Conservation (phyloP, 1,140 invertebrate genomes). For the Bombus ignitus region DNA sequence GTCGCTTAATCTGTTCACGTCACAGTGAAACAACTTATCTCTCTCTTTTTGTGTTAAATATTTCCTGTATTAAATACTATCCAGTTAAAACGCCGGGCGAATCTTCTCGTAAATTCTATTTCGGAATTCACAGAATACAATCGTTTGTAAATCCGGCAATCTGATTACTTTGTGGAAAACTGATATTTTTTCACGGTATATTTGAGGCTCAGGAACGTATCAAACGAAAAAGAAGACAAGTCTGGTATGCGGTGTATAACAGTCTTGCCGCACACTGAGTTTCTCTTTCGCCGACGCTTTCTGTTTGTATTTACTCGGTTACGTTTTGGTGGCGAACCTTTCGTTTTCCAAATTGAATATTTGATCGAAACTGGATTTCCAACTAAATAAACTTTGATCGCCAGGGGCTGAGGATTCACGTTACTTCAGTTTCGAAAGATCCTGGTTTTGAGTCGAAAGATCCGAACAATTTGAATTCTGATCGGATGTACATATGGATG, state of each 20-base stretch:
- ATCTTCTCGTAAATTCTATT: neutral
- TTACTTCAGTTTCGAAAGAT: neutral
- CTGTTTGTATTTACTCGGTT: neutral
- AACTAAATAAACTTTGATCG: constrained; percentile 59
- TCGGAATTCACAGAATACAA: neutral
- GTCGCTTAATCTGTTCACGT: constrained; percentile 58
- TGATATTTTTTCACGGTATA: constrained; percentile 4
- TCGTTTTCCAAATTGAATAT: neutral
- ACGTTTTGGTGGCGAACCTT: neutral
- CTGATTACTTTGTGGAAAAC: neutral
- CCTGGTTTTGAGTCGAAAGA: neutral
- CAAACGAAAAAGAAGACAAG: neutral
- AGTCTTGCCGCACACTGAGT: neutral
- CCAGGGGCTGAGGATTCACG: neutral
- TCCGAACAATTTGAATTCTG: neutral
- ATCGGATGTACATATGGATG: too few species aligned
- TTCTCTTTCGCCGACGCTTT: neutral
- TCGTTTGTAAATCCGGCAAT: neutral
- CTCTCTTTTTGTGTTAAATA: constrained; percentile 23
- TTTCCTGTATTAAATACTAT: neutral
- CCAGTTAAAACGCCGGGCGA: neutral
- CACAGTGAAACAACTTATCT: constrained; percentile 13
- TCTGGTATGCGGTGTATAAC: neutral
- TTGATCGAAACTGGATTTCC: constrained; percentile 36
- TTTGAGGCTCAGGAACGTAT: neutral